These are phyloP conservation scores for Lochmaea capreae DNA, from an alignment of 2,888 invertebrate species.

Conservation along the genomic window DNA sequence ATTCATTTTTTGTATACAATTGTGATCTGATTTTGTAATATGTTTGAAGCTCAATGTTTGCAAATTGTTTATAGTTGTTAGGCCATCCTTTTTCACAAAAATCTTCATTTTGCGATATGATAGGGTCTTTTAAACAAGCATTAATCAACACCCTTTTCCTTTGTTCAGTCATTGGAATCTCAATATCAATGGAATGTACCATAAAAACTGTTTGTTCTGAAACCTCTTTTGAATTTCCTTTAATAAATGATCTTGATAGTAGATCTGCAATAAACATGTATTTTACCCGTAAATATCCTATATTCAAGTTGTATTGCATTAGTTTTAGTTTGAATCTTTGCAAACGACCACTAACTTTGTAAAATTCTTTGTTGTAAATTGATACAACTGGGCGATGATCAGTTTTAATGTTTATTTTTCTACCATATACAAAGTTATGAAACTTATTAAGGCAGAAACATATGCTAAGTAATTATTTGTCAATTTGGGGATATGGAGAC, in stretches of 20 bases:
- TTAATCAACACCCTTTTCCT: no score
- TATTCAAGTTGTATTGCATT: constrained; percentile 45
- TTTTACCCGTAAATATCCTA: constrained; percentile 49
- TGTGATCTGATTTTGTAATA: no score
- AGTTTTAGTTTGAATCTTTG: constrained; percentile 47
- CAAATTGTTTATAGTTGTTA: no score
- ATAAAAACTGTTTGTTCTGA: background rate
- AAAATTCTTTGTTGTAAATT: constrained; percentile 43
- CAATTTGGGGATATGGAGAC: constrained; percentile 52
- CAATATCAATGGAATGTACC: constrained; percentile 11
- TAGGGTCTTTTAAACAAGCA: no score
- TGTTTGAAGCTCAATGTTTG: no score
- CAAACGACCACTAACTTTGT: constrained; percentile 29
- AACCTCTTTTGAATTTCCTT: background rate
- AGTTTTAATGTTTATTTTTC: constrained; percentile 48
- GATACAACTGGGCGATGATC: constrained; percentile 55
- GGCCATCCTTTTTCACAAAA: no score
- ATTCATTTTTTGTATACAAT: no score
- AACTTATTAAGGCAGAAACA: constrained; percentile 54
- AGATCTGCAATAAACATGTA: constrained; percentile 42
- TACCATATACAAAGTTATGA: constrained; percentile 56
- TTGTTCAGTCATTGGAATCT: no score
- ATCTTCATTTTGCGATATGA: no score
- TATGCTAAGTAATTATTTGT: constrained; percentile 55
- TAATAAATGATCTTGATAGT: constrained; percentile 25